Base-by-base conservation (phyloP, 2,113 vertebrate genomes). In the Salvelinus fontinalis region DNA sequence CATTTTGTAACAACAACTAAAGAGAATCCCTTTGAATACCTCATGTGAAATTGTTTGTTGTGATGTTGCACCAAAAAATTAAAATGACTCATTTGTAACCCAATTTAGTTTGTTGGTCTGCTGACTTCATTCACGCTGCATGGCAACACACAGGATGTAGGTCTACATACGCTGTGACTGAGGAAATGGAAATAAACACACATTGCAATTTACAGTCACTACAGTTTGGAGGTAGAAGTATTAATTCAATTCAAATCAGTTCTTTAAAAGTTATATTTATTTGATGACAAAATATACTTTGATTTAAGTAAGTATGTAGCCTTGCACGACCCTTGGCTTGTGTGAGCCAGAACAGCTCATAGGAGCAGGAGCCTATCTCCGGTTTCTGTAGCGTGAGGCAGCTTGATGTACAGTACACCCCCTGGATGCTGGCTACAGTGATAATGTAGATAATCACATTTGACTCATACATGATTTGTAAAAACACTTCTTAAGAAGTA, bases 11-110 rank as follows among this genome's bases (percentile, higher is more conserved):
- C 89, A 88, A 90, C 86, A 89, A 91, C 87, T 91, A 88, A 92
- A 91, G 90, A 92, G 86, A 92, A 94, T 92, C 91, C 83, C 92
- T 94, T 92, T 93, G 92, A 94, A 93, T 94, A 94, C 93, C 94
- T 94, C 94, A 94, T 94, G 93, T 94, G 91, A 94, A 93, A 91
- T 92, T 94, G 92, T 94, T 93, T 92, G 94, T 93, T 92, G 94
- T 94, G 92, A 91, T 94, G 93, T 94, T 94, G 92, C 93, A 93
- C 93, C 93, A 93, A 94, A 85, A 91, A 91, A 75, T 90, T 91
- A 93, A 93, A 94, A 89, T 85, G 88, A 92, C 87, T 92, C 85
- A 92, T 93, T 94, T 94, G 91, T 93, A 92, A 92, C 89, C 91
- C 89, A 92, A 81, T 44, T 44, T 71, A 1, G 64, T n/a, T 75